Conservation (phyloP, 2,797 vertebrate genomes). For the Dromococcyx pavoninus region DNA sequence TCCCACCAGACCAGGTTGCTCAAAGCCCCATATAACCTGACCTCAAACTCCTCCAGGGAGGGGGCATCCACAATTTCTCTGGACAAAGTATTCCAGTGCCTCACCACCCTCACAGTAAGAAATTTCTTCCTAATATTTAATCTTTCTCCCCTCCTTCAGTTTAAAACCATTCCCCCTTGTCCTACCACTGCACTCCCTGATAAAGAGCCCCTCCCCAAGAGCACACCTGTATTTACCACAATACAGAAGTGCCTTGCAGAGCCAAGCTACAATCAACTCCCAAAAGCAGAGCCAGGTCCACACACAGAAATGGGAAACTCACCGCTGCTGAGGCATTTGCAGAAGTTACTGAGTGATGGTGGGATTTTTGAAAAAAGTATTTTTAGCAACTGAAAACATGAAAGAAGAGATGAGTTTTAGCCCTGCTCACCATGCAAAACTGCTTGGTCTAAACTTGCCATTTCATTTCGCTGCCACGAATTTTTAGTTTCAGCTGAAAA, state of each 20-base stretch:
- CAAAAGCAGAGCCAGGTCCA: not conserved
- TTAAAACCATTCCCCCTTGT: too few species aligned
- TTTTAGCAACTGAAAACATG: not conserved
- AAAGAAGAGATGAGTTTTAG: not conserved
- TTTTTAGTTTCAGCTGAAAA: not conserved
- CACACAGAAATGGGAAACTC: not conserved
- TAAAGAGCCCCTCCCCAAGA: too few species aligned
- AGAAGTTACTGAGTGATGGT: not conserved
- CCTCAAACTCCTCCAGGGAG: too few species aligned
- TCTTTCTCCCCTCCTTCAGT: too few species aligned
- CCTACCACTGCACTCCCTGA: too few species aligned
- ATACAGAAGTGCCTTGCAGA: not conserved
- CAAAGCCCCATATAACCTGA: too few species aligned
- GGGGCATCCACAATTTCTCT: too few species aligned
- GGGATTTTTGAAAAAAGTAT: not conserved
- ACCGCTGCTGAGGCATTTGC: not conserved
- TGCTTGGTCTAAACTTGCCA: not conserved
- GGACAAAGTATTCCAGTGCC: too few species aligned
- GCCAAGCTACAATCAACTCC: fast-evolving
- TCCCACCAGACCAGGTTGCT: too few species aligned
- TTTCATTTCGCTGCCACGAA: not conserved
- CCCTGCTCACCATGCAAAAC: not conserved
- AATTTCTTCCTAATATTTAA: too few species aligned
- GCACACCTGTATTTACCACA: not conserved
- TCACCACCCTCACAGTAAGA: too few species aligned